A percentile compares a stretch with the other conserved stretches of the same genome.
These are phyloP conservation scores for Bufo bufo DNA, from an alignment of 2,113 vertebrate genomes.

Conservation along the genomic window DNA sequence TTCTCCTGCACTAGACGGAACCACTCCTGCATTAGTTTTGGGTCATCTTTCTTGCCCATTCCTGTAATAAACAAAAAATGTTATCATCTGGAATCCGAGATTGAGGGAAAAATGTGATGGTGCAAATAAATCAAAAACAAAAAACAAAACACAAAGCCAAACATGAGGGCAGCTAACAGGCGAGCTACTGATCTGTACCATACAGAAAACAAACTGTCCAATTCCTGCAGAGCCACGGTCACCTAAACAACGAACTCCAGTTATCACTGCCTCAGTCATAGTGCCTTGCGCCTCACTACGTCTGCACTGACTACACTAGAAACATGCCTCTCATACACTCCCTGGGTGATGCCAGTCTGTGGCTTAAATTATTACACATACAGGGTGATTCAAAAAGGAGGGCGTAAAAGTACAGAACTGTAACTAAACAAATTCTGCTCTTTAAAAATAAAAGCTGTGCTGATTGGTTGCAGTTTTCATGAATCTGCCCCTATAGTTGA, in stretches of 20 bases:
- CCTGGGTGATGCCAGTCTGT: too few relatives aligned
- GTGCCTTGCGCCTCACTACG: too few relatives aligned
- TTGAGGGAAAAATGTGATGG: constrained; percentile 8
- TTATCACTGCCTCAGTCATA: too few relatives aligned
- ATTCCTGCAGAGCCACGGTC: not conserved
- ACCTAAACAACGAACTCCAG: not conserved
- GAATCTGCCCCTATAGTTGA: too few relatives aligned
- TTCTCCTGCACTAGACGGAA: constrained; percentile 99
- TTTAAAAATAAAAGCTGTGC: too few relatives aligned
- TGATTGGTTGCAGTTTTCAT: too few relatives aligned
- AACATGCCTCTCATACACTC: too few relatives aligned
- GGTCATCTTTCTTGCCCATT: constrained; percentile 98
- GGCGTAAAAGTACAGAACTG: too few relatives aligned
- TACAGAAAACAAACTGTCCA: not conserved
- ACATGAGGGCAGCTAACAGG: constrained; percentile 62
- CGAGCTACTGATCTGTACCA: not conserved
- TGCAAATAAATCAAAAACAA: not conserved
- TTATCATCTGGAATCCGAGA: constrained; percentile 47
- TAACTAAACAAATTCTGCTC: too few relatives aligned
- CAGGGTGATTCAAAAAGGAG: too few relatives aligned
- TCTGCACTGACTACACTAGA: too few relatives aligned
- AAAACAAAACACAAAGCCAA: constrained; percentile 58
- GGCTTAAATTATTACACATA: too few relatives aligned
- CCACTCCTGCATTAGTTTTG: constrained; percentile 99
- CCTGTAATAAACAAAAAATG: constrained; percentile 73